phyloP scores from a whole-genome alignment of 1,140 invertebrate species.

The Frieseomelitta varia region DNA sequence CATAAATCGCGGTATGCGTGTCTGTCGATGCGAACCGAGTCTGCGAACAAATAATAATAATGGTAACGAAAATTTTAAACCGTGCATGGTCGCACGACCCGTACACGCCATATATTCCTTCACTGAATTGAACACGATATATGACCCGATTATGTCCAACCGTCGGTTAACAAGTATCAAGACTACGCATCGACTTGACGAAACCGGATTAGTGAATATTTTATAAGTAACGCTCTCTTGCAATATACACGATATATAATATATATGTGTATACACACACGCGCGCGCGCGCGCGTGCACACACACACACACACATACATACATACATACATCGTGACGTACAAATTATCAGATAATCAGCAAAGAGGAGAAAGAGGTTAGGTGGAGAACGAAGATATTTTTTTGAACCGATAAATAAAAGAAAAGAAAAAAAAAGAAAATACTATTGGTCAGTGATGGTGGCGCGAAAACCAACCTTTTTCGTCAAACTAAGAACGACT shows the following conservation, averaged over 20 bases:
- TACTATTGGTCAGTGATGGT: background rate
- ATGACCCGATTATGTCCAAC: constrained; percentile 24
- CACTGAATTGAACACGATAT: constrained; percentile 30
- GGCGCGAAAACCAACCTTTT: constrained; percentile 5
- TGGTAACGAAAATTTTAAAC: constrained; percentile 7
- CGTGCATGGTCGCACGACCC: background rate
- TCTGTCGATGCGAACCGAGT: background rate
- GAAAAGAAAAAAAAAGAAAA: background rate
- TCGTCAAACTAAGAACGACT: constrained; percentile 32
- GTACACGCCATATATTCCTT: background rate
- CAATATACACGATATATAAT: background rate
- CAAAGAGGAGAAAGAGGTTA: background rate
- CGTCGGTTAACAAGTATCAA: background rate
- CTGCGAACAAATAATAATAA: constrained; percentile 20
- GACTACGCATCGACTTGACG: background rate
- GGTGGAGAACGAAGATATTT: background rate
- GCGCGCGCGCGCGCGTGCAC: too few relatives aligned
- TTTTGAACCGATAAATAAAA: background rate
- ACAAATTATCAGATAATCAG: background rate
- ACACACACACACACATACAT: too few relatives aligned
- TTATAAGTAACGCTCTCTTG: background rate
- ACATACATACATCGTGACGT: background rate
- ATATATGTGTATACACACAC: too few relatives aligned
- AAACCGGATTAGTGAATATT: constrained; percentile 3
- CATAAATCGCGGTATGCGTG: background rate